Base-by-base conservation (phyloP, 2,797 vertebrate genomes). In the Hippoglossus hippoglossus region DNA sequence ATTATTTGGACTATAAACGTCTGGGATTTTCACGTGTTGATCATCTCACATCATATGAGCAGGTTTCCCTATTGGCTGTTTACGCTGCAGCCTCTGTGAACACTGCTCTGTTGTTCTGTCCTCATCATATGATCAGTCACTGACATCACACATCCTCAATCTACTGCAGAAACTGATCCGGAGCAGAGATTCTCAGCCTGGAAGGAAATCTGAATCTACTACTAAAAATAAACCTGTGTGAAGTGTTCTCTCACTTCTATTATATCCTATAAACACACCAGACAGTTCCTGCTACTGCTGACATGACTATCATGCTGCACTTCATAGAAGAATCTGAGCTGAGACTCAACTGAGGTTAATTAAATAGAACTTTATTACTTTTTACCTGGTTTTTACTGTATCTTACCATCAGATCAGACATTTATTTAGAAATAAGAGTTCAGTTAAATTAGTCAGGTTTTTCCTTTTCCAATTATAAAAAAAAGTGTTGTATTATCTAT, bases 91-190 rank as follows among this genome's bases (percentile, higher is more conserved):
- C 31, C 16, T 50, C n/a, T 3, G 31, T 66, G 39, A 25, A 82
- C 60, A 81, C 51, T 71, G 68, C 18, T 39, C 64, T 71, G 52
- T 69, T 82, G 50, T 52, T 18, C 50, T 15, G 47, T 63, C 19
- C 15, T 26, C 52, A 72, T 70, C 79, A 75, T 59, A 34, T 24
- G 82, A 85, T 71, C 78, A 22, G 53, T 46, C 73, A 57, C 26
- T 22, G 26, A 22, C 39, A 46, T 46, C 21, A 24, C 56, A 57
- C 31, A 13, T 19, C 55, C 34, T 41, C 34, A 24, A 46, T 21
- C 19, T 22, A 11, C 56, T 26, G 21, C 52, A 36, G 4, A 9
- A 22, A 34, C n/a, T 31, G 15, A 56, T 31, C 53, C 4, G 3
- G 55, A 21, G 11, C 31, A 22, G n/a, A 34, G 34, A 18, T 9